A percentile compares a stretch with the other conserved stretches of the same genome.
Conservation (phyloP, 2,888 invertebrate genomes). For the Philereme transversata region DNA sequence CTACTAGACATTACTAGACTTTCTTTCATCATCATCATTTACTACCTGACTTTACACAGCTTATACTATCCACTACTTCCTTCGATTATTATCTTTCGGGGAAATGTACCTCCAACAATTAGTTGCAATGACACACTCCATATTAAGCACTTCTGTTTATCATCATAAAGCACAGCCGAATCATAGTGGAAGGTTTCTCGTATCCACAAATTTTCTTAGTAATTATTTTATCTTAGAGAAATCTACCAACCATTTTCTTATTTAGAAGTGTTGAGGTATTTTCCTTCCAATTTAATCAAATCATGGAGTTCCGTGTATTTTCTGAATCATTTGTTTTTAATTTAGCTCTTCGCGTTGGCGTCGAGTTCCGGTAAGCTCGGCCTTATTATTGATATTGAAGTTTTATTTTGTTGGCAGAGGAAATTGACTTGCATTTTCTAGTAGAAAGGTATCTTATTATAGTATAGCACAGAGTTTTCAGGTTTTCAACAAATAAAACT, state of each 20-base stretch:
- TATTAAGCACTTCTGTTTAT: too few relatives aligned
- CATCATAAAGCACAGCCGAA: too few relatives aligned
- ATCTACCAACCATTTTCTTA: conserved; percentile 33
- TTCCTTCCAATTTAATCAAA: conserved; percentile 79
- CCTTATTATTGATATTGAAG: conserved; percentile 18
- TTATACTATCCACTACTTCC: too few relatives aligned
- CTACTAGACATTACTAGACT: too few relatives aligned
- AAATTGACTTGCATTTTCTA: conserved; percentile 11
- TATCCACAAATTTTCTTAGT: too few relatives aligned
- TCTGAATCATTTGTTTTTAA: conserved; percentile 74
- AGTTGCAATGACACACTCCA: too few relatives aligned
- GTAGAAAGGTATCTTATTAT: conserved; percentile 1
- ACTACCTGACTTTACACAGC: too few relatives aligned
- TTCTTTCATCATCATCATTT: too few relatives aligned
- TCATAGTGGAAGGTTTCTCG: too few relatives aligned
- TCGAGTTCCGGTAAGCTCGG: conserved; percentile 32
- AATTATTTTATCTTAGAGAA: not conserved
- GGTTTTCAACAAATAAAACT: too few relatives aligned
- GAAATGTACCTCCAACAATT: too few relatives aligned
- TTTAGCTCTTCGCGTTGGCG: conserved; percentile 43
- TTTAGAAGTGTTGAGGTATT: conserved; percentile 61
- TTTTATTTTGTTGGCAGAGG: conserved; percentile 14
- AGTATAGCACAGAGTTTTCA: not conserved
- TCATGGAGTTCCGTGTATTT: conserved; percentile 53
- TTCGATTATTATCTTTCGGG: too few relatives aligned